Base-by-base conservation (phyloP, 1,140 invertebrate species). In the Leucophenga varia region DNA sequence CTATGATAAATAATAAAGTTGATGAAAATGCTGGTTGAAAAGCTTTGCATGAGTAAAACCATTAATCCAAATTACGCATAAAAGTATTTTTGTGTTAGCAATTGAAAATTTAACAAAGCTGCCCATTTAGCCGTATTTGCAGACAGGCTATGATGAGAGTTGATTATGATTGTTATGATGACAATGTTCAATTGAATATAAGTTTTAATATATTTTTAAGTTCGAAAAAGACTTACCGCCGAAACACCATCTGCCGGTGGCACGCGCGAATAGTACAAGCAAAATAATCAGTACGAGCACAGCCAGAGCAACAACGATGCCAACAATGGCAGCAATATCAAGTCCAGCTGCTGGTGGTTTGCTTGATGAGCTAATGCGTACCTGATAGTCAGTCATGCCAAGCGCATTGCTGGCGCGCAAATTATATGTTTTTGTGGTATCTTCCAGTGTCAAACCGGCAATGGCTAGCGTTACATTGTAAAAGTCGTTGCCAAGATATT, bases 171-270 rank as follows among this genome's bases (percentile, higher is more conserved):
- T n/a, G n/a, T n/a, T n/a, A n/a, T n/a, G n/a, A n/a, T n/a, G n/a
- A n/a, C n/a, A n/a, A n/a, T n/a, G n/a, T n/a, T n/a, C n/a, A n/a
- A n/a, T n/a, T n/a, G n/a, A n/a, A n/a, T n/a, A n/a, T n/a, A n/a
- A n/a, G n/a, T n/a, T n/a, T n/a, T n/a, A n/a, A n/a, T n/a, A n/a
- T n/a, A n/a, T n/a, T n/a, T n/a, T n/a, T n/a, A n/a, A n/a, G n/a
- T n/a, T n/a, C n/a, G n/a, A n/a, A n/a, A n/a, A n/a, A n/a, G 14
- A 86, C 84, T 86, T 78, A 90, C 88, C 87, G 76, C 85, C 86
- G 72, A 90, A 90, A 75, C 88, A 90, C 88, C 88, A 90, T 72
- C 86, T 81, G 57, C 86, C 86, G 40, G 87, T 89, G 35, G 84
- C 82, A 54, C 86, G 84, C 35, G 88, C 88, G 70, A 89, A 89